These are phyloP conservation scores for Tetraneura akinire DNA, from an alignment of 1,140 invertebrate genomes.

Conservation along the genomic window DNA sequence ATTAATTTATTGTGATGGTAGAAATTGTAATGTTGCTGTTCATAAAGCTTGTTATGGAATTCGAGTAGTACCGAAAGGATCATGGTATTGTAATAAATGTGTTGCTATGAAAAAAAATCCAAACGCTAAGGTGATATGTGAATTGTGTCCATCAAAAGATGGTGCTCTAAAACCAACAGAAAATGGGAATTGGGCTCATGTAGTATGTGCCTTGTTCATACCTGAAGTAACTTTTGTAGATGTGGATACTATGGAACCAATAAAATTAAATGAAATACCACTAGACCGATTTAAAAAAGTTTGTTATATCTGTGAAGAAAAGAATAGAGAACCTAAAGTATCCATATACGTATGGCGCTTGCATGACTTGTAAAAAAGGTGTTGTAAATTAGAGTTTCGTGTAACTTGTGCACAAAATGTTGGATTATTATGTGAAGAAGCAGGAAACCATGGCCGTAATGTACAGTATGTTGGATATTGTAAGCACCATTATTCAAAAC, in stretches of 20 bases:
- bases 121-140: constrained; percentile 82
- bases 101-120: constrained; percentile 88
- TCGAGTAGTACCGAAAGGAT: constrained; percentile 91
- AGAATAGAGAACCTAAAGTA: constrained; percentile 75
- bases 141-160: constrained; percentile 92
- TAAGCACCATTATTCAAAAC: constrained; percentile 92
- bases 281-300: constrained; percentile 86
- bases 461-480: constrained; percentile 98
- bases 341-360: constrained; percentile 83
- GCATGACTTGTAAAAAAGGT: constrained; percentile 95
- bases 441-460: constrained; percentile 92
- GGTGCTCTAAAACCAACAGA: constrained; percentile 95
- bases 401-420: constrained; percentile 95
- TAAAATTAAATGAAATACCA: constrained; percentile 87
- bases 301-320: constrained; percentile 94
- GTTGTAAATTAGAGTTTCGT: constrained; percentile 95
- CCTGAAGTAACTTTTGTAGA: constrained; percentile 96
- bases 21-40: constrained; percentile 94
- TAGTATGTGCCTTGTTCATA: constrained; percentile 96
- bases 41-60: constrained; percentile 98
- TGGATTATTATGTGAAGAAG: constrained; percentile 95
- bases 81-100: constrained; percentile 98
- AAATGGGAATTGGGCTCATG: constrained; percentile 93
- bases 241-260: constrained; percentile 97
- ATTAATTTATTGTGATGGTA: constrained; percentile 97